phyloP scores from a whole-genome alignment of 2,888 invertebrate species.

The Heteropelma amictum region DNA sequence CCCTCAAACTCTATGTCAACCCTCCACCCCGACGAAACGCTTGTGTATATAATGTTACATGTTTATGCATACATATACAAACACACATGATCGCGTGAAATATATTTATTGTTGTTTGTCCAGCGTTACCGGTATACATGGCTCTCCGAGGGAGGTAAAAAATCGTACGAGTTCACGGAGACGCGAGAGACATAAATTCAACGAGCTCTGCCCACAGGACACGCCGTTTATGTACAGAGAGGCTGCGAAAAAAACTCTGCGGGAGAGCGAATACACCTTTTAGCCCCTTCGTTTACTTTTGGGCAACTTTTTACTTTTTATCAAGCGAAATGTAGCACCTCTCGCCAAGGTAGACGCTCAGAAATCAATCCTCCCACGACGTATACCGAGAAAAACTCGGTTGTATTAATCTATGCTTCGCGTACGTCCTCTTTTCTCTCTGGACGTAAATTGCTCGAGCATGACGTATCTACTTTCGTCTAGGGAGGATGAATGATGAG shows the following conservation, averaged over 20 bases:
- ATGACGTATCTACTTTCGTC: constrained; percentile 41
- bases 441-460: constrained; percentile 38
- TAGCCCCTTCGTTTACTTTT: constrained; percentile 53
- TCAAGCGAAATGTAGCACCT: constrained; percentile 40
- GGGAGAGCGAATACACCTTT: constrained; percentile 11
- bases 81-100: constrained; percentile 70
- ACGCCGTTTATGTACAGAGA: constrained; percentile 11
- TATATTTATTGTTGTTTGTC: constrained; percentile 78
- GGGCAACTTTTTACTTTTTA: constrained; percentile 45
- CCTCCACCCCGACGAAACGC: constrained; percentile 6
- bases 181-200: constrained; percentile 71
- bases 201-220: constrained; percentile 56
- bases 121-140: constrained; percentile 68
- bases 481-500: constrained; percentile 33
- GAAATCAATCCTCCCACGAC: constrained; percentile 46
- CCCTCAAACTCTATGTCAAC: constrained; percentile 39
- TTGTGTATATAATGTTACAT: constrained; percentile 4
- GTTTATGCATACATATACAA: not conserved
- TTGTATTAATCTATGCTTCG: too few species aligned
- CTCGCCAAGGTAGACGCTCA: constrained; percentile 31
- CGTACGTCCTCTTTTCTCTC: not conserved
- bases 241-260: constrained; percentile 28
- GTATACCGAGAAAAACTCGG: constrained; percentile 20
- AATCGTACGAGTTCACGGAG: constrained; percentile 69
- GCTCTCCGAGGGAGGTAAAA: constrained; percentile 63